Evolutionary conservation across 2,888 invertebrate genomes (phyloP).

Genomic region (Microplitis manilae): DNA sequence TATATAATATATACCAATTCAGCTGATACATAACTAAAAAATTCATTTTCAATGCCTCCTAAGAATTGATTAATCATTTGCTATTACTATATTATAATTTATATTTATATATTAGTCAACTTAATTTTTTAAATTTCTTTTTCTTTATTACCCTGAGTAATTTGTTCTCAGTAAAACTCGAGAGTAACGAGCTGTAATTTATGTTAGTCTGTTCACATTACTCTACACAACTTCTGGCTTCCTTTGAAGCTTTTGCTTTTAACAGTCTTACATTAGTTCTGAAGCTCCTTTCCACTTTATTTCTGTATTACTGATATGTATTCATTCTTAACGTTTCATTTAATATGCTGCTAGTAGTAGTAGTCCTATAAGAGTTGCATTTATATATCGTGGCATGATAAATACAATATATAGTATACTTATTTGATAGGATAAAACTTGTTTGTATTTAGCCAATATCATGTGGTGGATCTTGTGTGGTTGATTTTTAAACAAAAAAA

Average conservation of each 20-base stretch:
- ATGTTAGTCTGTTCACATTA: neutral
- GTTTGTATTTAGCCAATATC: neutral
- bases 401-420: too few relatives aligned
- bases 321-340: too few relatives aligned
- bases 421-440: neutral
- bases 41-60: neutral
- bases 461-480: neutral
- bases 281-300: neutral
- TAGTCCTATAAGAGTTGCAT: too few relatives aligned
- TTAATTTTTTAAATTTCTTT: neutral
- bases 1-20: neutral
- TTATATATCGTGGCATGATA: too few relatives aligned
- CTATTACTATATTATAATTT: neutral
- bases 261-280: neutral
- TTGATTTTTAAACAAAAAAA: neutral
- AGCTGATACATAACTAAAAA: slow-evolving; percentile 5
- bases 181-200: slow-evolving; percentile 25
- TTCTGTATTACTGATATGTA: neutral
- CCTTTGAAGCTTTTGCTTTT: slow-evolving; percentile 12
- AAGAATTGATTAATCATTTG: slow-evolving; percentile 16
- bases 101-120: neutral
- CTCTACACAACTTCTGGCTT: slow-evolving; percentile 5
- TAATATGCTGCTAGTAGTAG: too few relatives aligned
- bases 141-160: neutral
- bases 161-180: slow-evolving; percentile 17